Conservation (phyloP, 2,797 vertebrate genomes). For the Molossus molossus region DNA sequence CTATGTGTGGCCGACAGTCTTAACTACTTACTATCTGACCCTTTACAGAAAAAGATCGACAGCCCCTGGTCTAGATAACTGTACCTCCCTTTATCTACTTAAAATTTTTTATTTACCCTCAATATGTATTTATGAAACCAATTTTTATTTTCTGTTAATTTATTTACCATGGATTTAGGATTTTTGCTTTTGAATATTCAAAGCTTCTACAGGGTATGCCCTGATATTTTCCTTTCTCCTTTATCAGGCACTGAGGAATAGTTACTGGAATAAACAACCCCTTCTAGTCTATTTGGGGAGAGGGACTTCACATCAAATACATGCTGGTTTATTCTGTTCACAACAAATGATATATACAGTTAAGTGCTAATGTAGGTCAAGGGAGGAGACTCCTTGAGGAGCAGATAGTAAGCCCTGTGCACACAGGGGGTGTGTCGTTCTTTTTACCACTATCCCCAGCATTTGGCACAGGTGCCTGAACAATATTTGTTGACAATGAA, state of each 20-base stretch:
- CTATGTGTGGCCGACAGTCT: background rate
- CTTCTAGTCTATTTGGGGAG: background rate
- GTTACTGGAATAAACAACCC: background rate
- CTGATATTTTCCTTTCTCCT: background rate
- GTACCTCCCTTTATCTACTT: background rate
- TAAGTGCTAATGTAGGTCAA: background rate
- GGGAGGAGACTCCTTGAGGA: background rate
- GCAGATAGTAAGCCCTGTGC: background rate
- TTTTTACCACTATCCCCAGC: too few relatives aligned
- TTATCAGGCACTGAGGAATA: background rate
- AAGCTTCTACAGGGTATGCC: background rate
- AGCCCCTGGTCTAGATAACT: background rate
- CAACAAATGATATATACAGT: background rate
- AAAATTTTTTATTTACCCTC: background rate
- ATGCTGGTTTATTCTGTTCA: background rate
- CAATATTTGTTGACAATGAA: background rate
- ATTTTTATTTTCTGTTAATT: slow-evolving; percentile 2
- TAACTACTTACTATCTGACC: background rate
- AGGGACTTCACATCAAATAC: background rate
- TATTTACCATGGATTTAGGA: background rate
- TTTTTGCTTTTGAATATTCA: background rate
- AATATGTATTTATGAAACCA: background rate
- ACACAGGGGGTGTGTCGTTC: background rate
- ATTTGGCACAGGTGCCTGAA: background rate
- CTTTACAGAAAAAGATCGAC: background rate